A percentile compares a stretch with the other conserved stretches of the same genome.
These are phyloP conservation scores for Psilopogon haemacephalus DNA, from an alignment of 2,113 vertebrate genomes.

Conservation along the genomic window DNA sequence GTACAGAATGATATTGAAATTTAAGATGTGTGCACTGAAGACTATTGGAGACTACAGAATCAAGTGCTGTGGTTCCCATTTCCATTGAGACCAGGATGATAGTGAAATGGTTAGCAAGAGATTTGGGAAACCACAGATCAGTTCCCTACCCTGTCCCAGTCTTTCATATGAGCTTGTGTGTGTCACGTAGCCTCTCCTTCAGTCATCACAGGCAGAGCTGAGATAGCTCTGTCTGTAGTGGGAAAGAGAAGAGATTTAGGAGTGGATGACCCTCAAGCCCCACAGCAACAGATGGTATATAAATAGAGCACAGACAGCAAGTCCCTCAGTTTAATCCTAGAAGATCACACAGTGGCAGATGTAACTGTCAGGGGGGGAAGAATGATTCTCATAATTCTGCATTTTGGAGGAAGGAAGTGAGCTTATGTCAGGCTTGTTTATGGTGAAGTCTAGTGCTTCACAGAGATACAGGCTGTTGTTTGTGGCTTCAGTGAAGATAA, in stretches of 20 bases:
- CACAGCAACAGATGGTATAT: neutral
- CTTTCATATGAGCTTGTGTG: rapidly evolving
- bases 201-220: neutral
- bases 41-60: neutral
- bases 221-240: neutral
- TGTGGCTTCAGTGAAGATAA: neutral
- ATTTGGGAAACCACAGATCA: neutral
- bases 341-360: neutral
- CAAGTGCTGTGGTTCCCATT: neutral
- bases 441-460: neutral
- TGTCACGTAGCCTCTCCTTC: neutral
- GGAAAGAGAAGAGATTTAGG: neutral
- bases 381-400: neutral
- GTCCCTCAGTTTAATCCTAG: neutral
- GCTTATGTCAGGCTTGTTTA: neutral
- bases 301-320: neutral
- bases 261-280: neutral
- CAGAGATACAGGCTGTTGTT: neutral
- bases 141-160: neutral
- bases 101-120: neutral
- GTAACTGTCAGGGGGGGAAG: neutral
- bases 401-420: neutral
- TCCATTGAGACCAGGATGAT: neutral
- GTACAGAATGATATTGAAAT: neutral
- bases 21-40: neutral